A percentile compares a stretch with the other conserved stretches of the same genome.
These are phyloP conservation scores for Vultur gryphus DNA, from an alignment of 2,797 vertebrate species.

Conservation along the genomic window DNA sequence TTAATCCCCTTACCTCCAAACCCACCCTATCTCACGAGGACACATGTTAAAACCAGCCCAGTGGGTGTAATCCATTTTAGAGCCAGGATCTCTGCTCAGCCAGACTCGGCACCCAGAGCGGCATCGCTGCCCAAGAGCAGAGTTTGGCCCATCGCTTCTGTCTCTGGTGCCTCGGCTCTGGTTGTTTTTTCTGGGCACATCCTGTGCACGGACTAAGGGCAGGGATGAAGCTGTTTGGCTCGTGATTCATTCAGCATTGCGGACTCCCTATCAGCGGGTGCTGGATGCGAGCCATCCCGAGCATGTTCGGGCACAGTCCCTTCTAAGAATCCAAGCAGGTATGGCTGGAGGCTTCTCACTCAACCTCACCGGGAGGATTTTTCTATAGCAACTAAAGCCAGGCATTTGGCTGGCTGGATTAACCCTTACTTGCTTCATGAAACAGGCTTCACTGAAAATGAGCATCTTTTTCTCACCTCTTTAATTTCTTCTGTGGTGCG, in stretches of 20 bases:
- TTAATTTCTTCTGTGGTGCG: neutral
- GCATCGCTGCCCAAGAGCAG: neutral
- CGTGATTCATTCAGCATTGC: neutral
- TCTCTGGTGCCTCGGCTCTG: neutral
- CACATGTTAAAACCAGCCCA: neutral
- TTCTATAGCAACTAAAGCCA: neutral
- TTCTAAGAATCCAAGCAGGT: neutral
- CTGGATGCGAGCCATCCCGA: neutral
- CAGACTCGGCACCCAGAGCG: accelerated
- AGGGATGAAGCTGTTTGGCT: neutral
- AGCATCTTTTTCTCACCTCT: neutral
- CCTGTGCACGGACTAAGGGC: neutral
- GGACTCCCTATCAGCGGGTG: neutral
- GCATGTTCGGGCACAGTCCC: neutral
- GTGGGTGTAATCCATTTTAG: neutral
- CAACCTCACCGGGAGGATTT: neutral
- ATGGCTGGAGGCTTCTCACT: neutral
- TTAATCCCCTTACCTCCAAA: neutral
- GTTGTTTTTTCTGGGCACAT: neutral
- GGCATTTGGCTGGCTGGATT: neutral
- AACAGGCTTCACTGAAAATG: neutral
- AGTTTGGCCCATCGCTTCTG: neutral
- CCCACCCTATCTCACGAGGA: neutral
- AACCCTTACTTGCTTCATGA: neutral
- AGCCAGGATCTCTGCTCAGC: neutral